Conservation (phyloP, 2,888 invertebrate genomes). For the Pyrrhopygopsis socrates region DNA sequence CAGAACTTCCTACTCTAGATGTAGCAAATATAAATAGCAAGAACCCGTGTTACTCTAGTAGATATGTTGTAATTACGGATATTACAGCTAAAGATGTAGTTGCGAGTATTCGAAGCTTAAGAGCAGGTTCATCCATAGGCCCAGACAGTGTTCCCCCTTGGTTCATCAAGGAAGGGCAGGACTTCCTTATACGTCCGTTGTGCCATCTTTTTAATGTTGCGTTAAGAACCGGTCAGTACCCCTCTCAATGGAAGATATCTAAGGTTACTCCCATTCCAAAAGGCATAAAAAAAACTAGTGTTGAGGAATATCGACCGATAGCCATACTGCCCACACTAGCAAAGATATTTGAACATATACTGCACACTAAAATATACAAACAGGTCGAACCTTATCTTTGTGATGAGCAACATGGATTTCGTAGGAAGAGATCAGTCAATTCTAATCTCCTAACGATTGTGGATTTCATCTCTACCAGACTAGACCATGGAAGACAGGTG, state of each 20-base stretch:
- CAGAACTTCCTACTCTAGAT: constrained; percentile 10
- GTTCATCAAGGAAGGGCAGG: constrained; percentile 25
- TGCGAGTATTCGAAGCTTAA: not conserved
- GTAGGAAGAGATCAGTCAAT: not conserved
- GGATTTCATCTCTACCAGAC: not conserved
- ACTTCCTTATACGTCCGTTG: constrained; percentile 10
- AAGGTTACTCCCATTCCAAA: constrained; percentile 40
- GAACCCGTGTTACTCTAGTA: not conserved
- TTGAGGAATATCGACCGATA: constrained; percentile 36
- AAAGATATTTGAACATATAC: constrained; percentile 19
- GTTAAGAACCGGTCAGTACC: constrained; percentile 31
- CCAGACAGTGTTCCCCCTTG: constrained; percentile 17
- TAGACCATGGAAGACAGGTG: not conserved
- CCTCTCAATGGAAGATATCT: constrained; percentile 36
- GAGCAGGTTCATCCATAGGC: not conserved
- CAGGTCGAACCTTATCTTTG: constrained; percentile 13
- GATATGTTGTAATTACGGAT: not conserved
- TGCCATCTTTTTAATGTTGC: constrained; percentile 37
- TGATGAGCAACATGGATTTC: no score
- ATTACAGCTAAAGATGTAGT: constrained; percentile 8
- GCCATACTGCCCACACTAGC: constrained; percentile 33
- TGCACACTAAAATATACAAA: constrained; percentile 12
- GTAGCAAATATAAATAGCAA: not conserved
- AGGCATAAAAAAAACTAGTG: not conserved
- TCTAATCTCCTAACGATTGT: not conserved